phyloP scores from a whole-genome alignment of 2,797 vertebrate genomes.

The Malurus leucopterus region DNA sequence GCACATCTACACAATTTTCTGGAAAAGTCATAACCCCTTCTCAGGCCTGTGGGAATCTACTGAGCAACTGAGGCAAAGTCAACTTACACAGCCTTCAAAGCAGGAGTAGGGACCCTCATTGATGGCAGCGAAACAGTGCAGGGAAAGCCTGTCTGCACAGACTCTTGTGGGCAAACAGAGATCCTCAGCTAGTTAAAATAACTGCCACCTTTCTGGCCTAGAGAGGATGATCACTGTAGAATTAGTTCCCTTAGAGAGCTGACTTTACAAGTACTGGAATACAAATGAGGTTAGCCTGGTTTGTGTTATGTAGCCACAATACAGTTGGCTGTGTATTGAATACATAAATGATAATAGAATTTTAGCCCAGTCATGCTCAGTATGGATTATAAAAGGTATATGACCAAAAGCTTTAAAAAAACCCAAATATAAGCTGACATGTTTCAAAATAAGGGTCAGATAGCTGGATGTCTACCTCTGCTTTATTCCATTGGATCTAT shows the following conservation, averaged over 20 bases:
- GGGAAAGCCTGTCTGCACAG: neutral
- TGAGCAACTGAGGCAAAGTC: neutral
- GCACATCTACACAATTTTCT: neutral
- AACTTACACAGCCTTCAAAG: neutral
- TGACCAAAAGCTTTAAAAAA: neutral
- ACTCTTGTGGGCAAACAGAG: neutral
- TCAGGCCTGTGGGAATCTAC: neutral
- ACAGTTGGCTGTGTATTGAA: neutral
- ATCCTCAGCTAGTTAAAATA: neutral
- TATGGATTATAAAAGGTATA: neutral
- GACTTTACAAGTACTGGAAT: neutral
- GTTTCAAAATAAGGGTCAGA: neutral
- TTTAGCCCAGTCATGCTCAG: neutral
- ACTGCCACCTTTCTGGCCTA: neutral
- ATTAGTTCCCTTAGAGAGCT: neutral
- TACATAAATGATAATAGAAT: neutral
- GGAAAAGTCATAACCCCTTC: neutral
- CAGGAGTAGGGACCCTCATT: neutral
- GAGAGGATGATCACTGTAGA: neutral
- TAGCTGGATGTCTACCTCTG: neutral
- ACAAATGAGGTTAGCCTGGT: neutral
- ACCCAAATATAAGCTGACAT: neutral
- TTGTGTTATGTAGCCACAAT: neutral
- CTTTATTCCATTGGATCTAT: neutral
- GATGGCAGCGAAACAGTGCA: rapidly evolving